phyloP scores from a whole-genome alignment of 2,113 vertebrate species.

The Phoenicopterus ruber region DNA sequence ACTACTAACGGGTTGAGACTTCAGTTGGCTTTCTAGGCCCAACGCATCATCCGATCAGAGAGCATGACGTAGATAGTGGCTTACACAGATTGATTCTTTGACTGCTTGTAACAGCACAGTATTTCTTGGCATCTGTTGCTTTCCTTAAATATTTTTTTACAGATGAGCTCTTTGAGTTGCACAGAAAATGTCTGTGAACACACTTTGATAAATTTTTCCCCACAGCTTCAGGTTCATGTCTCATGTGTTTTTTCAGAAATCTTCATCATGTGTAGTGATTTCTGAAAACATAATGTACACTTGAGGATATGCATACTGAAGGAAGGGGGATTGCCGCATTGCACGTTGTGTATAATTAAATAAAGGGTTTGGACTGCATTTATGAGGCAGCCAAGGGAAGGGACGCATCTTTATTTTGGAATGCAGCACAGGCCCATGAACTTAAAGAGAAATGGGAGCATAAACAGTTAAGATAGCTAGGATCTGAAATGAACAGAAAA shows the following conservation, averaged over 20 bases:
- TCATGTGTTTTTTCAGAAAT: background rate
- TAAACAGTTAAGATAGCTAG: slow-evolving; percentile 48
- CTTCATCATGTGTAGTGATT: background rate
- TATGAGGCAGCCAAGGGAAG: slow-evolving; percentile 17
- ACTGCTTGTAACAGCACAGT: background rate
- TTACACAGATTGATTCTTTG: background rate
- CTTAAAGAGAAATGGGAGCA: slow-evolving; percentile 20
- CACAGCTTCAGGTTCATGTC: background rate
- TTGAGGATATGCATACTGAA: background rate
- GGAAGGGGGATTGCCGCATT: background rate
- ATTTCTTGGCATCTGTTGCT: slow-evolving; percentile 5
- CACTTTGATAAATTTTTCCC: background rate
- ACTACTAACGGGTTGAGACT: background rate
- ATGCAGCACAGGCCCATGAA: background rate
- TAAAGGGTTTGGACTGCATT: background rate
- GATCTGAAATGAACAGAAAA: slow-evolving; percentile 18
- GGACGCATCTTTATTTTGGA: background rate
- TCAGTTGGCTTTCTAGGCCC: background rate
- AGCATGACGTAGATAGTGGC: background rate
- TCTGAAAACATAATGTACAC: background rate
- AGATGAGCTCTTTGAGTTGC: background rate
- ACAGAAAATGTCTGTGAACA: background rate
- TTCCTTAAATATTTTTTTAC: background rate
- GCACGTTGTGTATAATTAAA: background rate
- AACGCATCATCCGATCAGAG: background rate